Evolutionary conservation across 2,113 vertebrate genomes (phyloP), one percentile per base, ranked within the genome.

Genomic region (Apodemus speciosus): DNA sequence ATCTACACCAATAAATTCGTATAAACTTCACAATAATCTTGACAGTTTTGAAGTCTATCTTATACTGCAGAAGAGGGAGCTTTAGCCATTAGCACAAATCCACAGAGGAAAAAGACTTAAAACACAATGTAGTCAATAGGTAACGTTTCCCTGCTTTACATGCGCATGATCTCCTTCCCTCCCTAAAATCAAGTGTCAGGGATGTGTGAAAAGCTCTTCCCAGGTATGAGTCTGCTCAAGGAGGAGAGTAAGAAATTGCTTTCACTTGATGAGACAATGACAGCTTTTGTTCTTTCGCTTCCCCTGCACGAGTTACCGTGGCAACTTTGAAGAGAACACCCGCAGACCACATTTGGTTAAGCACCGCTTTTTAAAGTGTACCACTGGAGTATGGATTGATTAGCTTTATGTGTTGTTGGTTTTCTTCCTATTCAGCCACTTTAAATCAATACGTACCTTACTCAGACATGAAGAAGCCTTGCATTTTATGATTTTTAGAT

Each of bases 281-380:
- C 94, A 96, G 96, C 95, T 94, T 97, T 98, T 98, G 97, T 98
- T 98, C 95, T 97, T 97, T 96, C 87, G 56, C 89, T 96, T 96
- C 95, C 94, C 87, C 93, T 91, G 15, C 95, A 91, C 18, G 60
- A 97, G 96, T 97, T 97, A 96, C 96, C 86, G 94, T 97, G 96
- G 96, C 93, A 98, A 97, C 94, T 97, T 97, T 97, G 89, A 95
- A 96, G 97, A 97, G 94, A 96, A 97, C 98, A 96, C 87, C 73
- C 79, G 86, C 89, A 96, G 96, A 96, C 97, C 92, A 94, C 93
- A 97, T 96, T 96, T 97, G 95, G 66, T 94, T 97, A 96, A 97
- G 96, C 40, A 96, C n/a, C 93, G 89, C n/a, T 88, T 94, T 97
- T 91, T 85, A 90, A 96, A 91, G 68, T 60, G 46, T 89, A 56